These are phyloP conservation scores for Nomada fabriciana DNA, from an alignment of 2,888 invertebrate genomes.

Conservation along the genomic window DNA sequence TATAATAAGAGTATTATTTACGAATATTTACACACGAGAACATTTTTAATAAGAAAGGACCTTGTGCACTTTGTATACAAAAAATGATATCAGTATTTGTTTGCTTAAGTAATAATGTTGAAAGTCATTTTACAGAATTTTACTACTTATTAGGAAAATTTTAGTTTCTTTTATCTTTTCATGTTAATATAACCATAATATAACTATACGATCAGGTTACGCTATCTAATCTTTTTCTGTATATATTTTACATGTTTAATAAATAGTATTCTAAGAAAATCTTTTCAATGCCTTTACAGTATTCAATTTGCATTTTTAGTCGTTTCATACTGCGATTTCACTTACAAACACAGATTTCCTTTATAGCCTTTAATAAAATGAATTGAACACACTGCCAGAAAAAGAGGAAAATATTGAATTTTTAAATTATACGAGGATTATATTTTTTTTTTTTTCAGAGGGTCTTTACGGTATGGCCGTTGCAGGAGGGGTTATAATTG, in stretches of 20 bases:
- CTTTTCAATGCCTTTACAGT: conserved; percentile 47
- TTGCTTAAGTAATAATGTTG: background rate
- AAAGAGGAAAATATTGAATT: background rate
- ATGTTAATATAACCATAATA: background rate
- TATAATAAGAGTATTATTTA: background rate
- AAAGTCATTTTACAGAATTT: conserved; percentile 10
- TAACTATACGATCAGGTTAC: background rate
- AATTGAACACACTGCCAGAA: background rate
- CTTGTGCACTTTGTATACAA: background rate
- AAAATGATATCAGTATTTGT: background rate
- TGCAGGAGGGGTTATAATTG: conserved; percentile 94
- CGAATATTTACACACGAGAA: background rate
- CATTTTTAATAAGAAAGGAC: background rate
- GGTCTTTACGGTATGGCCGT: conserved; percentile 95
- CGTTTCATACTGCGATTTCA: background rate
- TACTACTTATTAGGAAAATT: background rate
- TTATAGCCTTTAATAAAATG: background rate
- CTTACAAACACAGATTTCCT: background rate
- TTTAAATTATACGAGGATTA: conserved; percentile 37
- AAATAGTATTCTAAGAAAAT: conserved; percentile 41
- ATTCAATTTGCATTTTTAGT: background rate
- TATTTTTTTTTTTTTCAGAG: conserved; percentile 86
- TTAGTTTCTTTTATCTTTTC: background rate
- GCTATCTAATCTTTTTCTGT: conserved; percentile 32
- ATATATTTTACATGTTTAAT: conserved; percentile 48